Percentiles rank a stretch among this genome's conserved stretches.
Conservation (phyloP, 2,113 vertebrate species). For the Aphelocoma coerulescens region DNA sequence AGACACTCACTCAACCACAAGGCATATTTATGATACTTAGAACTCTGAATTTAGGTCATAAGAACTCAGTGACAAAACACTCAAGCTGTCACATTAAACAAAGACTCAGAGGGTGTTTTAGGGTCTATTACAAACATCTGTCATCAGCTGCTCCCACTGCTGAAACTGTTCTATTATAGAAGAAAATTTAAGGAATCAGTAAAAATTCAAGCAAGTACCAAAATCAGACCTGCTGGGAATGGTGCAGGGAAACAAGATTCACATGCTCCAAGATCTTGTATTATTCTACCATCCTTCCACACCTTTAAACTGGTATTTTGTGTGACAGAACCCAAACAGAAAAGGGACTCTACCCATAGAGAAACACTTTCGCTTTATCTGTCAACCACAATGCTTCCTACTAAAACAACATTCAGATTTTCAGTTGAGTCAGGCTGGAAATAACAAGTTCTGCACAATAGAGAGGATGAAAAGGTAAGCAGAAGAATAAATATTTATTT, state of each 20-base stretch:
- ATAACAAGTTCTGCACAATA: background rate
- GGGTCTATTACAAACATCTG: background rate
- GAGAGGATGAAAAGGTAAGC: background rate
- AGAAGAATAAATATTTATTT: background rate
- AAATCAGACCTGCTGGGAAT: background rate
- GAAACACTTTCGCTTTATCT: background rate
- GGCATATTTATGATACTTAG: background rate
- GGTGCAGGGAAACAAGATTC: background rate
- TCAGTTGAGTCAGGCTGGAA: background rate
- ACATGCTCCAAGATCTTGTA: background rate
- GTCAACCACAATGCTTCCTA: background rate
- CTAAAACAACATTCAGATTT: background rate
- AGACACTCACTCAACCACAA: background rate
- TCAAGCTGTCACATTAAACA: background rate
- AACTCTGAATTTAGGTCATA: background rate
- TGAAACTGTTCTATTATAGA: background rate
- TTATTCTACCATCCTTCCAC: background rate
- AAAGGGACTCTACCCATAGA: background rate
- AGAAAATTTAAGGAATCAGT: background rate
- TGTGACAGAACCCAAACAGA: background rate
- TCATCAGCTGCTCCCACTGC: background rate
- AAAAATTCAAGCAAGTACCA: background rate
- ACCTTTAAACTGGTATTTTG: background rate
- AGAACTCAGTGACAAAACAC: background rate
- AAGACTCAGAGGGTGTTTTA: background rate